Evolutionary conservation across 2,888 invertebrate genomes (phyloP).

Genomic region (Hybos culiciformis): DNA sequence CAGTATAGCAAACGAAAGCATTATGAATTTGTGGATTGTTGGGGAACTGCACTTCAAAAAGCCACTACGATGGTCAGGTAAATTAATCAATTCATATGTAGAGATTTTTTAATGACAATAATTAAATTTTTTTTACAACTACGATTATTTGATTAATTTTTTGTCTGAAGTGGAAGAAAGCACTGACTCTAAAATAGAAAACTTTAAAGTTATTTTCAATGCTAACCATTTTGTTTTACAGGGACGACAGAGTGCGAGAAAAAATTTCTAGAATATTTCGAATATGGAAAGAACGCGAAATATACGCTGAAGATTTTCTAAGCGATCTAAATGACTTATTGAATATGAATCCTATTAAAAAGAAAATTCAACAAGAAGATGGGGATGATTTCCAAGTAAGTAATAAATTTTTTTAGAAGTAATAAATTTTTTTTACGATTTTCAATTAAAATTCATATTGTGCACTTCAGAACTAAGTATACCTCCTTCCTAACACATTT

Average conservation of each 20-base stretch:
- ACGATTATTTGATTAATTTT: too few species aligned
- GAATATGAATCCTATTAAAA: slow-evolving; percentile 54
- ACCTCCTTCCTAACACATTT: too few species aligned
- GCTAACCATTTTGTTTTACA: slow-evolving; percentile 28
- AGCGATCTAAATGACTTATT: slow-evolving; percentile 73
- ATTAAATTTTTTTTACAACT: background rate
- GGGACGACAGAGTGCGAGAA: slow-evolving; percentile 78
- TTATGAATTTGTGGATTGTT: slow-evolving; percentile 80
- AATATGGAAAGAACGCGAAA: slow-evolving; percentile 88
- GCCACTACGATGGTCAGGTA: slow-evolving; percentile 79
- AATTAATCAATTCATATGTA: slow-evolving; percentile 12
- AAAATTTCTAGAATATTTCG: slow-evolving; percentile 82
- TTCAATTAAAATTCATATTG: too few species aligned
- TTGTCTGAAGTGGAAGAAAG: too few species aligned
- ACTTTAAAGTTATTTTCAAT: too few species aligned
- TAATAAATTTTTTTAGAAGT: background rate
- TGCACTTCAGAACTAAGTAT: too few species aligned
- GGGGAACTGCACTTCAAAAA: slow-evolving; percentile 83
- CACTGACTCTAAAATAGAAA: too few species aligned
- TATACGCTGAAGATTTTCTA: slow-evolving; percentile 82
- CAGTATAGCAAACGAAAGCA: slow-evolving; percentile 91
- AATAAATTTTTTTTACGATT: background rate
- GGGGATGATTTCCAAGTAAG: slow-evolving; percentile 29
- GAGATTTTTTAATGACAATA: background rate
- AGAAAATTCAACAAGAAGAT: slow-evolving; percentile 14